A percentile compares a stretch with the other conserved stretches of the same genome.
Evolutionary conservation across 2,888 invertebrate genomes (phyloP).

Genomic region (Arenicola marina): DNA sequence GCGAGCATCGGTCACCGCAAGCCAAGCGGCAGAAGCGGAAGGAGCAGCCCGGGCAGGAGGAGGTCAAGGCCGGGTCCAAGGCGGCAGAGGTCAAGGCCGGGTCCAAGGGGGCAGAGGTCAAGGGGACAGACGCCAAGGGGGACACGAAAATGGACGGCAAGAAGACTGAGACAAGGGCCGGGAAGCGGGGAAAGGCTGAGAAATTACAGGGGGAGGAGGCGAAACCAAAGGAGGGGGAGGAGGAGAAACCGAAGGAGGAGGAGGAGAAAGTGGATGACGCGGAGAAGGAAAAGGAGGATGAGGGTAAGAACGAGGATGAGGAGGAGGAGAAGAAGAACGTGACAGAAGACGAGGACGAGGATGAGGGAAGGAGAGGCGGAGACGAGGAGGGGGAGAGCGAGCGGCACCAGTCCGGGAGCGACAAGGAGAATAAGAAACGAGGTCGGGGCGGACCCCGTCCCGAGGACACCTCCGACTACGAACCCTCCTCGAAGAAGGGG

Average conservation of each 20-base stretch:
- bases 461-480: constrained; percentile 10
- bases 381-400: constrained; percentile 10
- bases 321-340: constrained; percentile 35
- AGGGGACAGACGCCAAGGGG: neutral
- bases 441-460: neutral
- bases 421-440: constrained; percentile 9
- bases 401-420: neutral
- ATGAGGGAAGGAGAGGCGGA: neutral
- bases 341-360: constrained; percentile 36
- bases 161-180: constrained; percentile 7
- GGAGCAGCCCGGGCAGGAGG: neutral
- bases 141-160: neutral
- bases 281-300: constrained; percentile 48
- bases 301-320: constrained; percentile 60
- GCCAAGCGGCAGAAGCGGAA: neutral
- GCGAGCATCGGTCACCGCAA: no score
- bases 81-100: constrained; percentile 4
- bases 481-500: constrained; percentile 12
- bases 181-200: constrained; percentile 7
- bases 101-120: constrained; percentile 6
- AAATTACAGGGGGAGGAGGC: constrained; percentile 45
- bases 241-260: constrained; percentile 54
- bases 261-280: constrained; percentile 28
- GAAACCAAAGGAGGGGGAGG: constrained; percentile 59
- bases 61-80: constrained; percentile 9